phyloP scores from a whole-genome alignment of 2,113 vertebrate species.

The Silurus asotus region DNA sequence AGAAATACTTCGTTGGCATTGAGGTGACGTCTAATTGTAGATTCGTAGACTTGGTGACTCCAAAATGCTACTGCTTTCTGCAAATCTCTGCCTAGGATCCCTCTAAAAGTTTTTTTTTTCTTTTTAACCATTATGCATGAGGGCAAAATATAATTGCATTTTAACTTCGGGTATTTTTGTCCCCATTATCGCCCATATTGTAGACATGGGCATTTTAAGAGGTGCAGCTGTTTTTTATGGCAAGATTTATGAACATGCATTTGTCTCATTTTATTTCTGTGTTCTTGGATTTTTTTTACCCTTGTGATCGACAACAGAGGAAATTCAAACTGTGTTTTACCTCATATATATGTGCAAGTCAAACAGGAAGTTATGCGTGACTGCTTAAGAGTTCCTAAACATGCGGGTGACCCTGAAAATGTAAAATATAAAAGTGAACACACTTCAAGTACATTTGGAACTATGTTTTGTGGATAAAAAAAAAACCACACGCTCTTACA shows the following conservation, averaged over 20 bases:
- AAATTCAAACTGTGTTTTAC: not conserved
- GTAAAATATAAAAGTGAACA: constrained; percentile 3
- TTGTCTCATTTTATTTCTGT: not conserved
- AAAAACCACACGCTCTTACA: not conserved
- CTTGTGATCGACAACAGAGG: not conserved
- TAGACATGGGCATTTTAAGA: not conserved
- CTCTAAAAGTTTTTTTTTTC: not conserved
- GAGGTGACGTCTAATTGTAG: not conserved
- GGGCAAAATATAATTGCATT: not conserved
- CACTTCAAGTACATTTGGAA: not conserved
- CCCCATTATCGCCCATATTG: not conserved
- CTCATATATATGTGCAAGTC: not conserved
- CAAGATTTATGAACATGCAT: not conserved
- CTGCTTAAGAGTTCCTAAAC: not conserved
- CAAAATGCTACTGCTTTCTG: not conserved
- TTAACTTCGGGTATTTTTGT: not conserved
- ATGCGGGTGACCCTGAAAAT: not conserved
- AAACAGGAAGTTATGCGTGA: not conserved
- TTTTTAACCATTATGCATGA: not conserved
- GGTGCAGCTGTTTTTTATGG: not conserved
- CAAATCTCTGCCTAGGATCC: not conserved
- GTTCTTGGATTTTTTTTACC: not conserved
- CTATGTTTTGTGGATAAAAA: too few species aligned
- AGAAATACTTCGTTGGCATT: not conserved
- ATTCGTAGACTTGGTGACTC: constrained; percentile 8